A percentile compares a stretch with the other conserved stretches of the same genome.
Evolutionary conservation across 2,888 invertebrate species (phyloP).

Genomic region (Cephus pygmeus): DNA sequence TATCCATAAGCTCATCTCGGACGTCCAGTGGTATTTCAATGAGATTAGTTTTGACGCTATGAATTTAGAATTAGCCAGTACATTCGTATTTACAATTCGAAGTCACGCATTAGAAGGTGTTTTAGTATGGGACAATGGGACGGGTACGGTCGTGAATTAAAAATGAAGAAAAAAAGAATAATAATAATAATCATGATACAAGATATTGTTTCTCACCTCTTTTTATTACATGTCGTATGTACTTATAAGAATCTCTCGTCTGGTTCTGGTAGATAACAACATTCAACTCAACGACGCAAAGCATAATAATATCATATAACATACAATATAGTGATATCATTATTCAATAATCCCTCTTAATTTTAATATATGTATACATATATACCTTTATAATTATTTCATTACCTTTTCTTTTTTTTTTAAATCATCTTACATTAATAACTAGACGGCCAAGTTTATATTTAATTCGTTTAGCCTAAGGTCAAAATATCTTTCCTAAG

Average conservation of each 20-base stretch:
- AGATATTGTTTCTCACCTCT: conserved; percentile 11
- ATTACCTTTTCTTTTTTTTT: conserved; percentile 22
- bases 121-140: neutral
- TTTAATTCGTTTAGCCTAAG: conserved; percentile 46
- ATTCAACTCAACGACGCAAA: conserved; percentile 63
- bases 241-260: conserved; percentile 33
- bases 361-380: conserved; percentile 48
- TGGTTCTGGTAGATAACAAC: conserved; percentile 55
- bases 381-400: conserved; percentile 49
- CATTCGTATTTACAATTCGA: neutral
- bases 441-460: conserved; percentile 44
- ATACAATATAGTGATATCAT: conserved; percentile 57
- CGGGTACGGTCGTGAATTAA: neutral
- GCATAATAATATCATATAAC: conserved; percentile 60
- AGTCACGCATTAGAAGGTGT: neutral
- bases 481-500: conserved; percentile 49
- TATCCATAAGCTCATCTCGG: neutral
- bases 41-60: neutral
- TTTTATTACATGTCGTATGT: conserved; percentile 45
- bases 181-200: neutral
- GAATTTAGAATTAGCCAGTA: neutral
- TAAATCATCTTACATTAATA: conserved; percentile 14
- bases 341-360: conserved; percentile 31
- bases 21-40: neutral
- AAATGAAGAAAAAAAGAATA: neutral